These are phyloP conservation scores for Lasius platythorax DNA, from an alignment of 2,888 invertebrate genomes.

Conservation along the genomic window DNA sequence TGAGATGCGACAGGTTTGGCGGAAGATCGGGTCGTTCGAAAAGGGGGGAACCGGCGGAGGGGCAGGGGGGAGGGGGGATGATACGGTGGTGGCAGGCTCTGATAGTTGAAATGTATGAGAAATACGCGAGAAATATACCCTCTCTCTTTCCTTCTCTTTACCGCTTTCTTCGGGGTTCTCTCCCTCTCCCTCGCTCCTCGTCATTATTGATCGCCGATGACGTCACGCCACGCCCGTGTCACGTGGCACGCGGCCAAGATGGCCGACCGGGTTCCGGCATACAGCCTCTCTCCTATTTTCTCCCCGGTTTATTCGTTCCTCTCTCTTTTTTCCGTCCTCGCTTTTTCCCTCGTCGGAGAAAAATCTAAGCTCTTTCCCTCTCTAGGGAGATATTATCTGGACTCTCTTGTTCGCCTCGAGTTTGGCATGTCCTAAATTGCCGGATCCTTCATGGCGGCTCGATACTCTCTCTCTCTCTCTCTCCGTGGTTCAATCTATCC, in stretches of 20 bases:
- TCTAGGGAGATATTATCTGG: neutral
- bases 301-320: slow-evolving; percentile 23
- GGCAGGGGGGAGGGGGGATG: slow-evolving; percentile 8
- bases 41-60: neutral
- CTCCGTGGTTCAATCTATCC: slow-evolving; percentile 19
- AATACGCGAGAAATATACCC: slow-evolving; percentile 51
- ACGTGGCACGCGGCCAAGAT: slow-evolving; percentile 81
- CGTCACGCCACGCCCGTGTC: slow-evolving; percentile 85
- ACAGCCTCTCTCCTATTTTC: slow-evolving; percentile 57
- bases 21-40: slow-evolving; percentile 13
- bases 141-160: slow-evolving; percentile 61
- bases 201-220: slow-evolving; percentile 83
- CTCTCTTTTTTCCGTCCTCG: slow-evolving; percentile 4
- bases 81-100: slow-evolving; percentile 6
- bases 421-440: slow-evolving; percentile 22
- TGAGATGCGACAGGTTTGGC: slow-evolving; percentile 51
- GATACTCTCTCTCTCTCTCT: neutral
- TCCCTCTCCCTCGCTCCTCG: slow-evolving; percentile 59
- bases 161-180: slow-evolving; percentile 50
- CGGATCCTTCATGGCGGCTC: slow-evolving; percentile 21
- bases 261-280: slow-evolving; percentile 74
- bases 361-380: slow-evolving; percentile 38
- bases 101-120: slow-evolving; percentile 72
- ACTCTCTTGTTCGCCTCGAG: slow-evolving; percentile 9
- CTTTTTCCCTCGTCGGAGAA: neutral